Percentiles rank a stretch among this genome's conserved stretches.
Evolutionary conservation across 2,797 vertebrate species (phyloP).

Genomic region (Staurois parvus): DNA sequence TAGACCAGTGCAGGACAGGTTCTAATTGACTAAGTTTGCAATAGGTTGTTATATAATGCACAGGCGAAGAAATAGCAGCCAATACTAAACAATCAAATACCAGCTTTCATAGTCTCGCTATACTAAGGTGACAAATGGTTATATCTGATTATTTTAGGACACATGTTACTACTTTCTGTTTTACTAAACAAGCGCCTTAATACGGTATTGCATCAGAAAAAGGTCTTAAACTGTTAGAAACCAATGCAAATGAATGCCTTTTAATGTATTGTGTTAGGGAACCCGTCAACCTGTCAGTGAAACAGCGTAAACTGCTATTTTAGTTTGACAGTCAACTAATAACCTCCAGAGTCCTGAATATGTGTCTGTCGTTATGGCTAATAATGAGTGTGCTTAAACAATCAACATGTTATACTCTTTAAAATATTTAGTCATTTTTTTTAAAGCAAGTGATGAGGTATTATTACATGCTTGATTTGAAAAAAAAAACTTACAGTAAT

Average conservation of each 20-base stretch:
- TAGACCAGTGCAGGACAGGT: too few species aligned
- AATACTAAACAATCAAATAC: too few species aligned
- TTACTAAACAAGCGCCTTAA: background rate
- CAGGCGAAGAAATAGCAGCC: too few species aligned
- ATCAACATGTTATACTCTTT: conserved; percentile 34
- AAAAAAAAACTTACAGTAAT: conserved; percentile 19
- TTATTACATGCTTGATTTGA: conserved; percentile 35
- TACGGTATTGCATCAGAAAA: background rate
- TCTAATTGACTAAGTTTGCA: too few species aligned
- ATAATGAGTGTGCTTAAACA: conserved; percentile 41
- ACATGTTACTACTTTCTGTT: too few species aligned
- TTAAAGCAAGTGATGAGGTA: conserved; percentile 35
- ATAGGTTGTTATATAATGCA: too few species aligned
- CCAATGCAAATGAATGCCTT: conserved; percentile 28
- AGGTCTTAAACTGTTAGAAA: conserved; percentile 9
- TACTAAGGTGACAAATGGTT: too few species aligned
- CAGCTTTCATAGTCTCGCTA: too few species aligned
- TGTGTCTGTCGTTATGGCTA: conserved; percentile 22
- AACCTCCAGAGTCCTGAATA: conserved; percentile 4
- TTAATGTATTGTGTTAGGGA: conserved; percentile 25
- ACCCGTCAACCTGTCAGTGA: conserved; percentile 23
- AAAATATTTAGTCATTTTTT: conserved; percentile 30
- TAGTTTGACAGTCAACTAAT: conserved; percentile 37
- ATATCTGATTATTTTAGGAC: too few species aligned
- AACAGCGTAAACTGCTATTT: conserved; percentile 37